Evolutionary conservation across 1,140 invertebrate species (phyloP).

Genomic region (Aphelenchoides avenae): DNA sequence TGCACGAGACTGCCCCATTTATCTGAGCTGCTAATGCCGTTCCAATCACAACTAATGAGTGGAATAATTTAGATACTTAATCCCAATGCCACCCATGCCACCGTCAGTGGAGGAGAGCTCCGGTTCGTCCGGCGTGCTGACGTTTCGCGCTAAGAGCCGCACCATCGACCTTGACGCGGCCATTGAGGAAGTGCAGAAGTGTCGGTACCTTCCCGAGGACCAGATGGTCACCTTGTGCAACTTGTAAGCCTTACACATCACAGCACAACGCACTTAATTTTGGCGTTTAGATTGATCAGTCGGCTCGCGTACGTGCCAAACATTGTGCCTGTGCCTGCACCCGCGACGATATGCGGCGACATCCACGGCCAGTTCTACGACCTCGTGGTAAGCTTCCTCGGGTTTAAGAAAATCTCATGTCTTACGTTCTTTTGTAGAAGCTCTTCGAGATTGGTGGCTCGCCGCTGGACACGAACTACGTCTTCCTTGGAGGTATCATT

Average conservation of each 20-base stretch:
- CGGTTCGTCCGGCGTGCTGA: too few relatives aligned
- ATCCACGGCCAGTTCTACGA: slow-evolving; percentile 46
- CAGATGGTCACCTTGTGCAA: slow-evolving; percentile 51
- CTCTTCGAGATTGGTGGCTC: slow-evolving; percentile 95
- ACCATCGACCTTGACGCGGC: slow-evolving; percentile 41
- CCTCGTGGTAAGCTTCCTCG: background rate
- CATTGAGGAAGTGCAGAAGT: slow-evolving; percentile 45
- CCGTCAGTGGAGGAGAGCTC: slow-evolving; percentile 1
- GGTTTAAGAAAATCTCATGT: background rate
- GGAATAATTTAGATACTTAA: too few relatives aligned
- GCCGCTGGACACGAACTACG: slow-evolving; percentile 60
- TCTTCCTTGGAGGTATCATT: slow-evolving; percentile 43
- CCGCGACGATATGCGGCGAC: slow-evolving; percentile 54
- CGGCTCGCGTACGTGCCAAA: slow-evolving; percentile 38
- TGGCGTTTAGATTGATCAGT: slow-evolving; percentile 34
- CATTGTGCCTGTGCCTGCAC: slow-evolving; percentile 46
- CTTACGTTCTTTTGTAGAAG: slow-evolving; percentile 65
- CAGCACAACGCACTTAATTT: slow-evolving; percentile 1
- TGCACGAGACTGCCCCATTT: too few relatives aligned
- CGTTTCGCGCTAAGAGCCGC: background rate
- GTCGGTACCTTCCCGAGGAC: slow-evolving; percentile 53
- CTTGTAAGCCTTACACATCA: slow-evolving; percentile 36
- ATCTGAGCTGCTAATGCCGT: too few relatives aligned
- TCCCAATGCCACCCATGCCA: background rate
- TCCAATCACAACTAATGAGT: too few relatives aligned